A percentile compares a stretch with the other conserved stretches of the same genome.
phyloP scores from a whole-genome alignment of 2,797 vertebrate genomes.

The Tapera naevia region DNA sequence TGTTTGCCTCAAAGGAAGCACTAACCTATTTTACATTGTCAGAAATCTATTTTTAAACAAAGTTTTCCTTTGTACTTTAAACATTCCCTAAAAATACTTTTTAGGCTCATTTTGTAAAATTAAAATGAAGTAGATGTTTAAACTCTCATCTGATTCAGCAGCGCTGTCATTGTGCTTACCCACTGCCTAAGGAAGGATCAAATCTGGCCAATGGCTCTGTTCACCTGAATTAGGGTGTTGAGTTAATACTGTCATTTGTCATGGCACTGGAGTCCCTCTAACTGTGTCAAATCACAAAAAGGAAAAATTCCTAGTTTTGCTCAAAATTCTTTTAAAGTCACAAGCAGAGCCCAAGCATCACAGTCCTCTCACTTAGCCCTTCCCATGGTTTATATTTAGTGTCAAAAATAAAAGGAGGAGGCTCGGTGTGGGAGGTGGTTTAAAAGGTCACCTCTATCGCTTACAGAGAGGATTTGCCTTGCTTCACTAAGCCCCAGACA shows the following conservation, averaged over 20 bases:
- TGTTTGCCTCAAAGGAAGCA: conserved; percentile 70
- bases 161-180: conserved; percentile 19
- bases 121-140: conserved; percentile 54
- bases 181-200: background rate
- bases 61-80: conserved; percentile 70
- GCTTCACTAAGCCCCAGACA: conserved; percentile 47
- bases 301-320: background rate
- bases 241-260: conserved; percentile 4
- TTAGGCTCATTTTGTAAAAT: conserved; percentile 56
- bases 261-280: background rate
- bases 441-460: conserved; percentile 35
- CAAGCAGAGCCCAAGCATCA: background rate
- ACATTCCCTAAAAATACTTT: conserved; percentile 68
- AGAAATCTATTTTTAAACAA: conserved; percentile 73
- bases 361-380: background rate
- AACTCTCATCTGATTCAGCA: conserved; percentile 48
- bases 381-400: background rate
- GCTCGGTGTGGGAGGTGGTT: background rate
- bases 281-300: background rate
- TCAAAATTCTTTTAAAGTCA: background rate
- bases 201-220: conserved; percentile 1
- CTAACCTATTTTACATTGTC: conserved; percentile 69
- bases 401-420: conserved; percentile 7
- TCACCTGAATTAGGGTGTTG: background rate
- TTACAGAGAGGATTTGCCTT: conserved; percentile 33